A percentile compares a stretch with the other conserved stretches of the same genome.
Conservation (phyloP, 2,888 invertebrate species). For the Hoplodrina ambigua region DNA sequence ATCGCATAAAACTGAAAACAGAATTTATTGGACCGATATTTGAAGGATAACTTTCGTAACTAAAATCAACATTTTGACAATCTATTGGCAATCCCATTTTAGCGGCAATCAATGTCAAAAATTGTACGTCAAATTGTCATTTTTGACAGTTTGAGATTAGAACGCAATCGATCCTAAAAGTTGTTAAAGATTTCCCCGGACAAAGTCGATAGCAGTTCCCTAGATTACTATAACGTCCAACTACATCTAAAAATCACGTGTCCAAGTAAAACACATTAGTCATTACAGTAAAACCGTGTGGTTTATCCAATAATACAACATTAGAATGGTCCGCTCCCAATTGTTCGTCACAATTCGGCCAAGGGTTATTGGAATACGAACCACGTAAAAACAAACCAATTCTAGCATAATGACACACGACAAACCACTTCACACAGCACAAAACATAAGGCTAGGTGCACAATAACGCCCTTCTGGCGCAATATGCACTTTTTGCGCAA, state of each 20-base stretch:
- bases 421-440: constrained; percentile 66
- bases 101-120: no score
- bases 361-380: constrained; percentile 65
- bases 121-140: no score
- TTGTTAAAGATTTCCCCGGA: no score
- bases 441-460: constrained; percentile 67
- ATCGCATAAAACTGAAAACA: not conserved
- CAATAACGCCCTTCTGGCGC: constrained; percentile 80
- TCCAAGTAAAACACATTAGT: constrained; percentile 23
- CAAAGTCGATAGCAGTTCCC: no score
- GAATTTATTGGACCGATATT: not conserved
- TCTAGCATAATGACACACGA: constrained; percentile 57
- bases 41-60: not conserved
- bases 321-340: constrained; percentile 56
- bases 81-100: no score
- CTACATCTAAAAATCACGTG: not conserved
- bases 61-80: no score
- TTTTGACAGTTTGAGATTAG: no score
- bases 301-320: constrained; percentile 18
- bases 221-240: not conserved
- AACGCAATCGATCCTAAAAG: no score
- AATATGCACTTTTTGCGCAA: constrained; percentile 80
- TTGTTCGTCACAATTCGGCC: constrained; percentile 62
- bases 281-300: constrained; percentile 48
- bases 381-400: constrained; percentile 61